A percentile compares a stretch with the other conserved stretches of the same genome.
Evolutionary conservation across 2,797 vertebrate genomes (phyloP).

Genomic region (Eupleurogrammus muticus): DNA sequence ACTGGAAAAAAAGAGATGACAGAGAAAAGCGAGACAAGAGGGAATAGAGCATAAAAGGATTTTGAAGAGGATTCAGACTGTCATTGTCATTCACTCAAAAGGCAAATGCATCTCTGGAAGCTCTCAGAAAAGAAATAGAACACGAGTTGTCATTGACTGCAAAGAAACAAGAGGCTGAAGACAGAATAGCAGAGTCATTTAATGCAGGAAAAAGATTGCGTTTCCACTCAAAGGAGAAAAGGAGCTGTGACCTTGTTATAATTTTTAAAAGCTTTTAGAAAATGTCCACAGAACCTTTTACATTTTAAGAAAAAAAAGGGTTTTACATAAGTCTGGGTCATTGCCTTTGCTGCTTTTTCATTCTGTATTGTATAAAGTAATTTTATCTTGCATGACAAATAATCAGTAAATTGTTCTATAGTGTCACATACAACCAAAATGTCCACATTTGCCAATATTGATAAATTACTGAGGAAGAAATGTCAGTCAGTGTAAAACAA

Average conservation of each 20-base stretch:
- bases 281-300: background rate
- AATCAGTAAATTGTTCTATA: background rate
- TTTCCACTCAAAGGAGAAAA: constrained; percentile 8
- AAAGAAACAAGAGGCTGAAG: background rate
- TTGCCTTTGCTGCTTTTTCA: too few species aligned
- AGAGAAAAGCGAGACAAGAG: background rate
- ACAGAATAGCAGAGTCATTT: background rate
- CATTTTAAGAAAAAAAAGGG: background rate
- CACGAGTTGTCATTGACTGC: background rate
- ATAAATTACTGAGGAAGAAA: background rate
- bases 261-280: background rate
- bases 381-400: background rate
- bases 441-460: background rate
- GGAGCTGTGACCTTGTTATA: background rate
- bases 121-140: background rate
- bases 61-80: too few species aligned
- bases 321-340: background rate
- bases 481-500: background rate
- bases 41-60: too few species aligned
- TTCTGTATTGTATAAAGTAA: too few species aligned
- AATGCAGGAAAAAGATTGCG: background rate
- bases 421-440: background rate
- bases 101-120: background rate
- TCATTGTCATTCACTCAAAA: background rate
- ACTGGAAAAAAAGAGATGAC: background rate